Percentiles rank a stretch among this genome's conserved stretches.
Conservation (phyloP, 2,888 invertebrate species). For the Zhengitettix transpicula region DNA sequence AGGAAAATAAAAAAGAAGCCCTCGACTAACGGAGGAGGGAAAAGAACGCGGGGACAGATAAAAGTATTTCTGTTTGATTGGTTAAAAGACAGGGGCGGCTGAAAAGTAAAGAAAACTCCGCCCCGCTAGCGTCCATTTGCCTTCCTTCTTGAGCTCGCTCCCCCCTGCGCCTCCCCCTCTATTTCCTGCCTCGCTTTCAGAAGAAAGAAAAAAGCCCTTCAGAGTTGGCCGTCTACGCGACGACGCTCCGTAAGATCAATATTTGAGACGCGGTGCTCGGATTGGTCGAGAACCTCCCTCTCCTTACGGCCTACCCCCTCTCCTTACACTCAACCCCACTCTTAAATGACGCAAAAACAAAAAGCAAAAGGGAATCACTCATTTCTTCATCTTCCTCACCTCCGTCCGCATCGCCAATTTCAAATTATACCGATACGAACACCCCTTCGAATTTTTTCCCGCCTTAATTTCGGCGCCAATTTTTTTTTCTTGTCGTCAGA, state of each 20-base stretch:
- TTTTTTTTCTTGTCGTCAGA: too few relatives aligned
- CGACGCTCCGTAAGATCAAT: neutral
- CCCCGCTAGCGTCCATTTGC: too few relatives aligned
- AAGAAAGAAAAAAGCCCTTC: neutral
- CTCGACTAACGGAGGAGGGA: too few relatives aligned
- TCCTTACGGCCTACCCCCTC: neutral
- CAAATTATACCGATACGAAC: neutral
- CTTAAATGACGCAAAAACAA: neutral
- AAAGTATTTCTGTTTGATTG: too few relatives aligned
- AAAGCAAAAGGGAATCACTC: neutral
- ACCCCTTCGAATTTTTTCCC: too few relatives aligned
- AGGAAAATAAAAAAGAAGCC: too few relatives aligned
- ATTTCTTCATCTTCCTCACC: neutral
- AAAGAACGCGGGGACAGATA: too few relatives aligned
- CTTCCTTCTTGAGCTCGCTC: too few relatives aligned
- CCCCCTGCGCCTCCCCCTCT: neutral
- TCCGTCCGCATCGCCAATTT: neutral
- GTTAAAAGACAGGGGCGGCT: too few relatives aligned
- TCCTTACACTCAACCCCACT: neutral
- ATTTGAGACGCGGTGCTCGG: neutral
- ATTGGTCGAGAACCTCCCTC: neutral
- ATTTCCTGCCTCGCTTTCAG: neutral
- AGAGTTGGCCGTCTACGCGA: neutral
- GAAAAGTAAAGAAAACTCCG: too few relatives aligned
- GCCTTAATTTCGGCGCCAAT: too few relatives aligned